Conservation (phyloP, 2,888 invertebrate genomes). For the Acleris sparsana region DNA sequence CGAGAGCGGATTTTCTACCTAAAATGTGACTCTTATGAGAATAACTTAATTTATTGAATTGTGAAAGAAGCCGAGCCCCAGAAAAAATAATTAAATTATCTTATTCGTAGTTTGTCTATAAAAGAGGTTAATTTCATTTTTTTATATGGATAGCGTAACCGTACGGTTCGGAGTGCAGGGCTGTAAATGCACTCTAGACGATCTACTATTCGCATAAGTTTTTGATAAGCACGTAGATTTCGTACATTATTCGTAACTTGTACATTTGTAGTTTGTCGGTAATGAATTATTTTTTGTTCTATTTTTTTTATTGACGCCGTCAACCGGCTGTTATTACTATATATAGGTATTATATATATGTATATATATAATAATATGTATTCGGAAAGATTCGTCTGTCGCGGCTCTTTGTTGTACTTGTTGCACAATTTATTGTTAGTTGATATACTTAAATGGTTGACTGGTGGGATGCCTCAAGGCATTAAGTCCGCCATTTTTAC, state of each 20-base stretch:
- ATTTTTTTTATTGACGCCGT: slow-evolving; percentile 32
- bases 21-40: no score
- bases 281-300: slow-evolving; percentile 51
- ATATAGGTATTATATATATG: no score
- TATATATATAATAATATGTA: no score
- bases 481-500: no score
- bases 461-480: no score
- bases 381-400: background rate
- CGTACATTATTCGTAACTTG: slow-evolving; percentile 56
- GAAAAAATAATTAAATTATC: no score
- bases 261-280: slow-evolving; percentile 50
- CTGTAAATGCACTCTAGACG: slow-evolving; percentile 39
- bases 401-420: background rate
- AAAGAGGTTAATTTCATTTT: no score
- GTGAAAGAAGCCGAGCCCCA: no score
- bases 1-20: no score
- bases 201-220: slow-evolving; percentile 50
- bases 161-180: slow-evolving; percentile 9
- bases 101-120: no score
- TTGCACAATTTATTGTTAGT: background rate
- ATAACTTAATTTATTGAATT: no score
- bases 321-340: slow-evolving; percentile 9
- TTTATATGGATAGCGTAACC: background rate
- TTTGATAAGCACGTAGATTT: slow-evolving; percentile 62
- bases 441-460: no score